Evolutionary conservation across 2,113 vertebrate species (phyloP).

Genomic region (Neolamprologus variostigma): DNA sequence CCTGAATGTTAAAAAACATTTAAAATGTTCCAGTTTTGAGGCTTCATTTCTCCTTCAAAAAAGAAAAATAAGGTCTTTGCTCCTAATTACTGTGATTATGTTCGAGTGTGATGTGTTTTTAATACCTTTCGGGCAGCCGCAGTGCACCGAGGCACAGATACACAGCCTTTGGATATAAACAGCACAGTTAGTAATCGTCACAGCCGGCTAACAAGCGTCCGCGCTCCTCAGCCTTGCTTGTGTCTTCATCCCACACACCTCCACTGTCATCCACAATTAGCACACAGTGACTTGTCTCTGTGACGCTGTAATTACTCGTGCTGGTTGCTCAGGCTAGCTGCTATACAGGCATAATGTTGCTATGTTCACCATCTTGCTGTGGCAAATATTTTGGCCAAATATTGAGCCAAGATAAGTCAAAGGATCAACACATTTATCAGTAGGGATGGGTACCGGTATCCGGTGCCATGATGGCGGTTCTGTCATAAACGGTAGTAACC

Average conservation of each 20-base stretch:
- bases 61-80: neutral
- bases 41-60: neutral
- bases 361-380: neutral
- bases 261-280: neutral
- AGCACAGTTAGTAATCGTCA: neutral
- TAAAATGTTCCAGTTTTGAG: neutral
- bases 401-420: neutral
- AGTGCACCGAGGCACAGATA: accelerated
- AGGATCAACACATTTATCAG: neutral
- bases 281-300: neutral
- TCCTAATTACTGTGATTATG: neutral
- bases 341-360: neutral
- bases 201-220: neutral
- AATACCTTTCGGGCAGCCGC: neutral
- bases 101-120: neutral
- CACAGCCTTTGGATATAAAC: neutral
- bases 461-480: too few species aligned
- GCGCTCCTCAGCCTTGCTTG: accelerated
- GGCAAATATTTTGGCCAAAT: neutral
- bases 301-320: neutral
- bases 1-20: neutral
- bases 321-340: neutral
- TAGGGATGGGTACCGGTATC: too few species aligned
- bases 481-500: too few species aligned
- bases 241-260: neutral